Base-by-base conservation (phyloP, 2,797 vertebrate species). In the Bryconaethiops microstoma region DNA sequence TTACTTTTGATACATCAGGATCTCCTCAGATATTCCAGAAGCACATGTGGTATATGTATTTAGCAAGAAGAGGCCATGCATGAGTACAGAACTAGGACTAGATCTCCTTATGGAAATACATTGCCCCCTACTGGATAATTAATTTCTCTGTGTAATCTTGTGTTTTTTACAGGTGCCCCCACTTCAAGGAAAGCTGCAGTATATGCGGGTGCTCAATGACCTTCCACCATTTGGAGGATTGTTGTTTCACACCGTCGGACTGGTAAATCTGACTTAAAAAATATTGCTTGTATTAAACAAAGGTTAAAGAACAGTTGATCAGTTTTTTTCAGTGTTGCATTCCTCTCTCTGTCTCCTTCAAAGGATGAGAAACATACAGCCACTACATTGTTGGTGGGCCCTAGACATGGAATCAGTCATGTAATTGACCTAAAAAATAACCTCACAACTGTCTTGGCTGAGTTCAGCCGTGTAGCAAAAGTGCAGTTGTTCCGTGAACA, bases 351-450 rank as follows among this genome's bases (percentile, higher is more conserved):
- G 57, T 80, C 0, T 77, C 13, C 62, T 84, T 70, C 39, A 19
- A 89, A 99, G 98, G 98, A 97, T 0, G 97, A 99, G 88, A 99
- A 99, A 91, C 95, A 98, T 82, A 95, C 96, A 9, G 97, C 97
- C 78, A 99, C 97, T 82, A 98, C 94, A 0, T 93, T 99, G 72
- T 92, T 99, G 82, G 97, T 99, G 86, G 98, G 98, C 71, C 98
- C 98, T 19, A 96, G 96, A 72, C 98, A 99, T 0, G 98, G 98
- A 75, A 99, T 99, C 88, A 99, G 98, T 90, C 98, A 99, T 42
- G 98, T 99, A 83, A 99, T 99, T 14, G 98, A 99, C 91, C 94
- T 99, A 88, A 99, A 98, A 92, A 99, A 98, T 89, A 99, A 99
- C 92, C 97, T 99, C 63, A 99, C 97, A 87, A 99, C 98, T 0